Percentiles rank a stretch among this genome's conserved stretches.
Evolutionary conservation across 2,113 vertebrate genomes (phyloP).

Genomic region (Epinephelus cyanopodus): DNA sequence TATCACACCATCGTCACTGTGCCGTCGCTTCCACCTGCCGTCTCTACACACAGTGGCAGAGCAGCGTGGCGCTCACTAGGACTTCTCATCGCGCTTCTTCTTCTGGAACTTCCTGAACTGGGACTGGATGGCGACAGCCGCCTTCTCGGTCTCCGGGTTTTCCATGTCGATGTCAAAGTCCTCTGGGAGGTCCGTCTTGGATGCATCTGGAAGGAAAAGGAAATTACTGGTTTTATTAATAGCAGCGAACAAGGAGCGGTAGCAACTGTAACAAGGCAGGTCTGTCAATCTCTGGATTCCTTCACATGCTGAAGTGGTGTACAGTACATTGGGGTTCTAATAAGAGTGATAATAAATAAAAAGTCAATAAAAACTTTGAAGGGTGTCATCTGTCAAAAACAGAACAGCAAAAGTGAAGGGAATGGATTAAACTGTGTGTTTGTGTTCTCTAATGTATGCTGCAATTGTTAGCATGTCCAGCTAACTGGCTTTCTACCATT

Average conservation of each 20-base stretch:
- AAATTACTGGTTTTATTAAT: slow-evolving; percentile 6
- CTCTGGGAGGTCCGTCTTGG: slow-evolving; percentile 93
- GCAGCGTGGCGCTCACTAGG: slow-evolving; percentile 91
- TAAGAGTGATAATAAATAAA: neutral
- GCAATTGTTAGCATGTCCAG: neutral
- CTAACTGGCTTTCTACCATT: too few species aligned
- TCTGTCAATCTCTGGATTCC: neutral
- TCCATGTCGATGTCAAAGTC: slow-evolving; percentile 99
- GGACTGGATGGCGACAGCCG: slow-evolving; percentile 97
- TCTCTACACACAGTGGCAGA: slow-evolving; percentile 76
- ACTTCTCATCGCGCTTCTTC: slow-evolving; percentile 93
- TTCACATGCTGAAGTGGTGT: neutral
- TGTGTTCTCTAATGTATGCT: neutral
- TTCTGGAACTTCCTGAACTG: slow-evolving; percentile 99
- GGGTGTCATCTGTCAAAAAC: neutral
- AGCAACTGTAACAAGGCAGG: neutral
- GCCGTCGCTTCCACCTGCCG: slow-evolving; percentile 83
- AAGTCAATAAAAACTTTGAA: neutral
- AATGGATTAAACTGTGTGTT: neutral
- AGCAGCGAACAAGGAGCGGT: neutral
- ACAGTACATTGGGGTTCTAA: too few species aligned
- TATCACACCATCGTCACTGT: slow-evolving; percentile 77
- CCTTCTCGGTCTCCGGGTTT: slow-evolving; percentile 95
- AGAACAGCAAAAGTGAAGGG: neutral
- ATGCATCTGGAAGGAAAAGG: slow-evolving; percentile 85